These are phyloP conservation scores for Caenorhabditis latens DNA, from an alignment of 1,140 invertebrate species.

Conservation along the genomic window DNA sequence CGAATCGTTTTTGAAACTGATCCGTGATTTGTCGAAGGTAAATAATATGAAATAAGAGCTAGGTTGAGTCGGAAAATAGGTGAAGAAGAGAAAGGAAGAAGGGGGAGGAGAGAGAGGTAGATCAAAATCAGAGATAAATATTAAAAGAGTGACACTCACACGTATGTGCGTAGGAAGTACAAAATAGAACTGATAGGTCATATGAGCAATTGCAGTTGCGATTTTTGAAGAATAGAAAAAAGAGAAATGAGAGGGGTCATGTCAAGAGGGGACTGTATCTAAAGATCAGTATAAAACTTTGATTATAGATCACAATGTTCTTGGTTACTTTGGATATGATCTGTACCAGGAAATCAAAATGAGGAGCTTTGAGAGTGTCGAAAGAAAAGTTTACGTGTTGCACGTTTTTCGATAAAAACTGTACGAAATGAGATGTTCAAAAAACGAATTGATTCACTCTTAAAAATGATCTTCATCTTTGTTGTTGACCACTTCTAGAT, in stretches of 20 bases:
- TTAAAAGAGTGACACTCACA: slow-evolving; percentile 19
- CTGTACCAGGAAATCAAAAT: no score
- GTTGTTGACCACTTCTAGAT: no score
- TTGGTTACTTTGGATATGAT: no score
- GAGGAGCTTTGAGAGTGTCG: no score
- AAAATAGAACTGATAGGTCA: not conserved
- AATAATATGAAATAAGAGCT: slow-evolving; percentile 10
- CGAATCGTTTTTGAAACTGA: slow-evolving; percentile 21
- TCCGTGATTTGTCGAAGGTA: slow-evolving; percentile 45
- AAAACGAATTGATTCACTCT: no score
- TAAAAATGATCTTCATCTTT: no score
- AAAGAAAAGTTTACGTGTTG: no score
- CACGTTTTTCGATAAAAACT: no score
- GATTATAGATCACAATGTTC: no score
- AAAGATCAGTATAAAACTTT: no score
- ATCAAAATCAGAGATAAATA: slow-evolving; percentile 51
- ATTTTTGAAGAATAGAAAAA: not conserved
- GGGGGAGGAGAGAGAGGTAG: not conserved
- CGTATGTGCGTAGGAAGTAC: slow-evolving; percentile 37
- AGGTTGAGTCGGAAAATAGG: slow-evolving; percentile 10
- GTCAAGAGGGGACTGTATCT: not conserved
- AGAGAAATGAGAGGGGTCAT: not conserved
- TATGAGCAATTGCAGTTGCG: slow-evolving; percentile 7
- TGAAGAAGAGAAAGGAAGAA: not conserved
- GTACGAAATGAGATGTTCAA: no score